Percentiles rank a stretch among this genome's conserved stretches.
phyloP scores from a whole-genome alignment of 2,888 invertebrate species.

The Drosophila demipolita region DNA sequence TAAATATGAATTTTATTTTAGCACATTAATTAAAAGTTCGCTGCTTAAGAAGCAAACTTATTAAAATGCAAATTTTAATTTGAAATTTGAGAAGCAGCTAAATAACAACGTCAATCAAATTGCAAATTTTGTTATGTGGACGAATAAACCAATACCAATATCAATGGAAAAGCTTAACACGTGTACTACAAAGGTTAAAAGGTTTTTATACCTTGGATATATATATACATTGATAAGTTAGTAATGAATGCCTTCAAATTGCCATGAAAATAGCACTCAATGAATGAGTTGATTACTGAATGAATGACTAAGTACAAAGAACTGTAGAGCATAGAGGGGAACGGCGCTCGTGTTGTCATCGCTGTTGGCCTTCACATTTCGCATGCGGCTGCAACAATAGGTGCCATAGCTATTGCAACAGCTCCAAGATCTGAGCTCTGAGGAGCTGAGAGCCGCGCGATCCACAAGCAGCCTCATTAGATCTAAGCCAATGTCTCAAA shows the following conservation, averaged over 20 bases:
- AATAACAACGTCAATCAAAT: constrained; percentile 19
- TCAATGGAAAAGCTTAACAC: neutral
- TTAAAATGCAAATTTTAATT: constrained; percentile 43
- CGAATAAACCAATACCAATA: neutral
- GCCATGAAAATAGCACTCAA: constrained; percentile 48
- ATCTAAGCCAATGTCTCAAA: constrained; percentile 27
- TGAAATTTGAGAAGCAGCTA: constrained; percentile 36
- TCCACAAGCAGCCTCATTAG: constrained; percentile 40
- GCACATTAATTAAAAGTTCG: constrained; percentile 40
- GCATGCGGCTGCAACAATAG: constrained; percentile 67
- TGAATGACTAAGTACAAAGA: constrained; percentile 34
- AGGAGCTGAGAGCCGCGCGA: constrained; percentile 31
- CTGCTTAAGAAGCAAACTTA: constrained; percentile 43
- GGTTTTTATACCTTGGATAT: neutral
- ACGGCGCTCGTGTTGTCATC: constrained; percentile 26
- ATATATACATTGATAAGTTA: constrained; percentile 51
- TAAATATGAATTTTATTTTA: constrained; percentile 40
- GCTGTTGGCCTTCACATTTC: constrained; percentile 74
- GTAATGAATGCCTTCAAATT: constrained; percentile 48
- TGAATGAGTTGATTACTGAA: constrained; percentile 50
- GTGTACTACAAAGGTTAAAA: neutral
- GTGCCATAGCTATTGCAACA: constrained; percentile 55
- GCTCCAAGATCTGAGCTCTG: constrained; percentile 7
- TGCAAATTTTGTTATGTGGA: constrained; percentile 1
- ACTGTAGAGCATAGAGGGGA: constrained; percentile 1